A percentile compares a stretch with the other conserved stretches of the same genome.
These are phyloP conservation scores for Drosophila anomalata DNA, from an alignment of 2,888 invertebrate species.

Conservation along the genomic window DNA sequence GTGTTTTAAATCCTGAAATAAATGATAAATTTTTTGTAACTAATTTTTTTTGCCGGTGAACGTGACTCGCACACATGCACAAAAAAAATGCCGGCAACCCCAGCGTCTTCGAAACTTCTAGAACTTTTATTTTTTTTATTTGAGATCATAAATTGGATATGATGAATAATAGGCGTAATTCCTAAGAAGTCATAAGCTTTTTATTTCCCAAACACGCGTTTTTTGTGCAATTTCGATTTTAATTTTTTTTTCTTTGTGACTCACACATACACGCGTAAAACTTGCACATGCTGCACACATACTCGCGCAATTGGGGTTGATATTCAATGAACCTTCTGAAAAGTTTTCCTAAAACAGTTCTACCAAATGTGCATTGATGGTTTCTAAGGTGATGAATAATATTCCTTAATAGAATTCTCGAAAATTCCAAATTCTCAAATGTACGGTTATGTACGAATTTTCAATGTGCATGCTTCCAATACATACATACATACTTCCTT, in stretches of 20 bases:
- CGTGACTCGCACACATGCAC: conserved; percentile 5
- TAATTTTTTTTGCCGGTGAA: conserved; percentile 11
- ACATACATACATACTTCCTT: neutral
- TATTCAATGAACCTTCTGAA: neutral
- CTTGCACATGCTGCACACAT: conserved; percentile 14
- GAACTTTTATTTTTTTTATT: conserved; percentile 8
- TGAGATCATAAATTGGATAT: conserved; percentile 9
- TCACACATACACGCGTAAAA: neutral
- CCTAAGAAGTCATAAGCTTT: no score
- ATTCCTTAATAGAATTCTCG: conserved; percentile 6
- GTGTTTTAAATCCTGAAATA: neutral
- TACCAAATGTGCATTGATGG: neutral
- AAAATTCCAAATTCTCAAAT: conserved; percentile 11
- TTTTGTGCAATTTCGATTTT: conserved; percentile 1
- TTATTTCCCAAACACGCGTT: conserved; percentile 16
- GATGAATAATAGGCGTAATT: conserved; percentile 8
- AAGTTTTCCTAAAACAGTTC: neutral
- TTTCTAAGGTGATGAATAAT: conserved; percentile 1
- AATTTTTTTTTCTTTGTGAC: neutral
- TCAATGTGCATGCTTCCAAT: conserved; percentile 6
- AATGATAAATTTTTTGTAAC: neutral
- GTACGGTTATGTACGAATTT: conserved; percentile 18
- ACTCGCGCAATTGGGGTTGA: neutral
- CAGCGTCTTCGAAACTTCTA: conserved; percentile 25
- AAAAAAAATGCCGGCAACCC: conserved; percentile 4